These are phyloP conservation scores for Eolophus roseicapilla DNA, from an alignment of 2,113 vertebrate species.

Conservation along the genomic window DNA sequence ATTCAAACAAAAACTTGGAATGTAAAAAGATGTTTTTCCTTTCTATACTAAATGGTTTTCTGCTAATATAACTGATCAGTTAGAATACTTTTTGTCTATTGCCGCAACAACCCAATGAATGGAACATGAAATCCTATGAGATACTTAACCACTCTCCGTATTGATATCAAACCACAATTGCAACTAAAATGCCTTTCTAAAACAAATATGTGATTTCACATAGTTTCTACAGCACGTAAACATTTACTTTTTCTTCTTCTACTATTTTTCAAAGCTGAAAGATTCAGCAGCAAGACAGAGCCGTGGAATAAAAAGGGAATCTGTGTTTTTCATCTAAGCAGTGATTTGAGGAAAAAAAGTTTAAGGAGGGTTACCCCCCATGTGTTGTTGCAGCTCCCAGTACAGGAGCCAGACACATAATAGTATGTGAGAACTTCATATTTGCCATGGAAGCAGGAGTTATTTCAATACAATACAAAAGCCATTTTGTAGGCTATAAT, in stretches of 20 bases:
- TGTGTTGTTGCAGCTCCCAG: neutral
- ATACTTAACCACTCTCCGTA: too few species aligned
- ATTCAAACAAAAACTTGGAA: neutral
- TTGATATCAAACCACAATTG: neutral
- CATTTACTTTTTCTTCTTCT: neutral
- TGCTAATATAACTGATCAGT: neutral
- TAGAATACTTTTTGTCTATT: neutral
- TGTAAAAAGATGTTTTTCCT: neutral
- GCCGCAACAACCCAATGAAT: neutral
- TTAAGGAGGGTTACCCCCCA: neutral
- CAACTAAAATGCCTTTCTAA: neutral
- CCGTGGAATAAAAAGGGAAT: neutral
- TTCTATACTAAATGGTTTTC: neutral
- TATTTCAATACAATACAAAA: neutral
- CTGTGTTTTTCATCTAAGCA: neutral
- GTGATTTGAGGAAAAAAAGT: neutral
- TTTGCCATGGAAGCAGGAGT: neutral
- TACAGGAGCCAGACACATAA: neutral
- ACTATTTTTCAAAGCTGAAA: neutral
- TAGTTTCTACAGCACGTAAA: neutral
- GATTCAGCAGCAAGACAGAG: neutral
- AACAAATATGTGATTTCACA: neutral
- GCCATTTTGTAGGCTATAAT: neutral
- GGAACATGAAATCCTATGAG: neutral
- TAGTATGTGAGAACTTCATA: neutral